Percentiles rank a stretch among this genome's conserved stretches.
Evolutionary conservation across 2,888 invertebrate species (phyloP).

Genomic region (Acrobasis consociella): DNA sequence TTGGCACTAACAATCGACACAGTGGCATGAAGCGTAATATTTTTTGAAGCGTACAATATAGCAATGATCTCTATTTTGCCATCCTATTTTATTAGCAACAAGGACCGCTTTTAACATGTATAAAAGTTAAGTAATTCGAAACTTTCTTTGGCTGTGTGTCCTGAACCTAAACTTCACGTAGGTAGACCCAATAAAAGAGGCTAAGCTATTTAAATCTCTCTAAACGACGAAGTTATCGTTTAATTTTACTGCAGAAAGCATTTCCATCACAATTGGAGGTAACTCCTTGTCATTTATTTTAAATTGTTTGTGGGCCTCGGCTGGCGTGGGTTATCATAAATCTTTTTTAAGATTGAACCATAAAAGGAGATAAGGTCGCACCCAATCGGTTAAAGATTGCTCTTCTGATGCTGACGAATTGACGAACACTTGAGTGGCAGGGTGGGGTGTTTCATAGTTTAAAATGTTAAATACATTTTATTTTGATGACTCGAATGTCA

Average conservation of each 20-base stretch:
- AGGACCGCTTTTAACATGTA: too few species aligned
- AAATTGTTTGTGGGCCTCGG: conserved; percentile 75
- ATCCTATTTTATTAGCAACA: too few species aligned
- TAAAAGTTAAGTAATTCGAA: not conserved
- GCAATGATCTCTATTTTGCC: too few species aligned
- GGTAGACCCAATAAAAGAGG: conserved; percentile 69
- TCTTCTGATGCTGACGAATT: conserved; percentile 78
- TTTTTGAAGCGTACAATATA: too few species aligned
- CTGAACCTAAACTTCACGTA: conserved; percentile 52
- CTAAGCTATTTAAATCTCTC: conserved; percentile 78
- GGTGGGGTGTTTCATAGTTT: not conserved
- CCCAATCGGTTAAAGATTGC: conserved; percentile 77
- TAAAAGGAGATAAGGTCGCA: conserved; percentile 80
- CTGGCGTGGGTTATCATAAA: conserved; percentile 81
- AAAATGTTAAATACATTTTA: not conserved
- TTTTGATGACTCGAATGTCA: not conserved
- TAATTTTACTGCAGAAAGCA: conserved; percentile 82
- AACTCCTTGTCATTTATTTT: conserved; percentile 82
- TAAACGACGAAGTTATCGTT: conserved; percentile 80
- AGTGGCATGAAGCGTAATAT: too few species aligned
- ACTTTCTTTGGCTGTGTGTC: not conserved
- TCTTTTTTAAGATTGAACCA: conserved; percentile 81
- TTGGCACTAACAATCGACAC: too few species aligned
- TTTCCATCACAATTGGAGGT: conserved; percentile 82
- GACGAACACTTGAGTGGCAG: conserved; percentile 43